These are phyloP conservation scores for Microcebus ravelobensis DNA, from an alignment of 2,113 vertebrate genomes.

Conservation along the genomic window DNA sequence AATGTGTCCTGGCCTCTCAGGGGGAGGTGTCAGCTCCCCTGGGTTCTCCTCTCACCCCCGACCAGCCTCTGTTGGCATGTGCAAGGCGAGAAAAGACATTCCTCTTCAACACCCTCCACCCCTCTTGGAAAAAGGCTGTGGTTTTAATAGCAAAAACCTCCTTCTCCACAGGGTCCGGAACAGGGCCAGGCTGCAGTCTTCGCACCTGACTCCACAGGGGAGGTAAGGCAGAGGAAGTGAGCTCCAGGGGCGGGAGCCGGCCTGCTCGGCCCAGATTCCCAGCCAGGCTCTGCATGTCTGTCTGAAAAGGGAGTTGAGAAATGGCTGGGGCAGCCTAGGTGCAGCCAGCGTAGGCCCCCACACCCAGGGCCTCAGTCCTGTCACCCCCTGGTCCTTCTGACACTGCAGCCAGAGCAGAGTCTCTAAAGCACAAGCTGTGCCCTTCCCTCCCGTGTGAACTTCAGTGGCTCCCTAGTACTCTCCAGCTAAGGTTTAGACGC, in stretches of 20 bases:
- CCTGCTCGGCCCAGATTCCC: not conserved
- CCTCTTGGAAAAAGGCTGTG: not conserved
- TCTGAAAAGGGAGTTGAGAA: not conserved
- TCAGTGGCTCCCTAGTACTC: not conserved
- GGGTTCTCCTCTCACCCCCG: not conserved
- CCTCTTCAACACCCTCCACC: not conserved
- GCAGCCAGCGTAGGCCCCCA: not conserved
- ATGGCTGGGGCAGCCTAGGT: not conserved
- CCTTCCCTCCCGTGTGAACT: not conserved
- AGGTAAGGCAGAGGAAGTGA: too few species aligned
- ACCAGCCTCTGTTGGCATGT: not conserved
- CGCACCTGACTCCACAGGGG: not conserved
- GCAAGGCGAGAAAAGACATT: not conserved
- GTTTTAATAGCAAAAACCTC: not conserved
- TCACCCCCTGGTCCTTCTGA: not conserved
- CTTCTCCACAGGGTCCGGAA: not conserved
- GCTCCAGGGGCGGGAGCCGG: too few species aligned
- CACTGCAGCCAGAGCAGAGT: too few species aligned
- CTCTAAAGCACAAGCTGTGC: not conserved
- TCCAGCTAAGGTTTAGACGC: not conserved
- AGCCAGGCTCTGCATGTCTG: not conserved
- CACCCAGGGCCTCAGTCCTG: not conserved
- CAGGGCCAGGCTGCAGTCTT: not conserved
- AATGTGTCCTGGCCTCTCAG: not conserved
- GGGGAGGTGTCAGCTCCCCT: not conserved